Evolutionary conservation across 2,797 vertebrate genomes (phyloP).

Genomic region (Chlorospingus semifuscus): DNA sequence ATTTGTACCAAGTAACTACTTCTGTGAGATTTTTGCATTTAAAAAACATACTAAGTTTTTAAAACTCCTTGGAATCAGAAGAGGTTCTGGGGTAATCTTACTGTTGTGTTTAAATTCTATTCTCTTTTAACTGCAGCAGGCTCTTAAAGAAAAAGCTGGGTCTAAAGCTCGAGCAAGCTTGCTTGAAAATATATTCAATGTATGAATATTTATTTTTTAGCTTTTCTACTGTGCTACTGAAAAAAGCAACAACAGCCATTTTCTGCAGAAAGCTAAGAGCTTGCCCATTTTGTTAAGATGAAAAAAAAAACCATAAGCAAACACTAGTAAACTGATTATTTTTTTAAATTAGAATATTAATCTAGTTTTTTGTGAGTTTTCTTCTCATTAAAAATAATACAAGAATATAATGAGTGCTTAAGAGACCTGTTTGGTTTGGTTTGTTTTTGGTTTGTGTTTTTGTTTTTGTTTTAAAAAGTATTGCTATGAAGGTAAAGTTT

Average conservation of each 20-base stretch:
- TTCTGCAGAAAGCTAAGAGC: background rate
- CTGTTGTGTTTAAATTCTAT: background rate
- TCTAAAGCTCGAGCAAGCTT: background rate
- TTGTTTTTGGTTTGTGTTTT: background rate
- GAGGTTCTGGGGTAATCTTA: background rate
- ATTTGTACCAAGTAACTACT: background rate
- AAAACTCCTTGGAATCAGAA: background rate
- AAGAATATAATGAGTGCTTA: background rate
- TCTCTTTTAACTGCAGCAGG: background rate
- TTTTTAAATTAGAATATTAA: background rate
- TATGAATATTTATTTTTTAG: slow-evolving; percentile 26
- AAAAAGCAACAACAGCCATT: background rate
- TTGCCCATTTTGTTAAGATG: background rate
- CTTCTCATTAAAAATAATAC: background rate
- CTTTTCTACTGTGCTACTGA: background rate
- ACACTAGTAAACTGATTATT: background rate
- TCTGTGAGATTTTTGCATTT: background rate
- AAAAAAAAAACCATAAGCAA: background rate
- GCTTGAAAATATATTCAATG: background rate
- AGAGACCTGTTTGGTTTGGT: background rate
- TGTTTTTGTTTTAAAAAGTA: background rate
- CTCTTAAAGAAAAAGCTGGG: background rate
- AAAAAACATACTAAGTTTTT: background rate
- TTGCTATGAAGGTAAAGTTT: background rate
- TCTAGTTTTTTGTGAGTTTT: background rate